Conservation (phyloP, 2,797 vertebrate genomes). For the Protonibea diacanthus region DNA sequence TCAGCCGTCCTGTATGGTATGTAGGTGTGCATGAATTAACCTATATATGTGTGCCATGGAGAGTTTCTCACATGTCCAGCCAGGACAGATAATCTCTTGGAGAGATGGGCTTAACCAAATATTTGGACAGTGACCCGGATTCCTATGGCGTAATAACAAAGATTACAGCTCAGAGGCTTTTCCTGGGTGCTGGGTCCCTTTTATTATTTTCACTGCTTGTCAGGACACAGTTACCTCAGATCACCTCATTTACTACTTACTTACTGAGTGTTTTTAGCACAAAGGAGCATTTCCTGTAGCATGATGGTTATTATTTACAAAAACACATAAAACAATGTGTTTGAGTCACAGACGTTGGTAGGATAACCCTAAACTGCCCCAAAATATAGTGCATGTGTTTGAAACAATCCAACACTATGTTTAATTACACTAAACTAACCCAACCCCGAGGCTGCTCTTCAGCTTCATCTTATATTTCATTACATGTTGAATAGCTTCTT, state of each 20-base stretch:
- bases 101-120: conserved; percentile 66
- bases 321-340: conserved; percentile 18
- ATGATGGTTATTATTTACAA: not conserved
- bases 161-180: conserved; percentile 28
- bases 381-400: conserved; percentile 1
- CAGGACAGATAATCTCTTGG: conserved; percentile 64
- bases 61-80: conserved; percentile 57
- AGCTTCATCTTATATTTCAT: conserved; percentile 2
- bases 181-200: not conserved
- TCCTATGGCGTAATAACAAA: conserved; percentile 55
- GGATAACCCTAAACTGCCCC: not conserved
- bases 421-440: not conserved
- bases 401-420: not conserved
- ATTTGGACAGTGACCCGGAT: conserved; percentile 68
- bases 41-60: conserved; percentile 22
- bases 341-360: conserved; percentile 1
- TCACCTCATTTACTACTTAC: not conserved
- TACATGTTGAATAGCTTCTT: conserved; percentile 28
- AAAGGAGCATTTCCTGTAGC: not conserved
- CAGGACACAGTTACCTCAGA: not conserved
- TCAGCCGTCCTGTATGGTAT: conserved; percentile 9
- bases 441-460: not conserved
- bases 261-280: not conserved
- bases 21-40: conserved; percentile 32
- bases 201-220: not conserved